A percentile compares a stretch with the other conserved stretches of the same genome.
Evolutionary conservation across 1,140 invertebrate species (phyloP).

Genomic region (Drosophila saltans): DNA sequence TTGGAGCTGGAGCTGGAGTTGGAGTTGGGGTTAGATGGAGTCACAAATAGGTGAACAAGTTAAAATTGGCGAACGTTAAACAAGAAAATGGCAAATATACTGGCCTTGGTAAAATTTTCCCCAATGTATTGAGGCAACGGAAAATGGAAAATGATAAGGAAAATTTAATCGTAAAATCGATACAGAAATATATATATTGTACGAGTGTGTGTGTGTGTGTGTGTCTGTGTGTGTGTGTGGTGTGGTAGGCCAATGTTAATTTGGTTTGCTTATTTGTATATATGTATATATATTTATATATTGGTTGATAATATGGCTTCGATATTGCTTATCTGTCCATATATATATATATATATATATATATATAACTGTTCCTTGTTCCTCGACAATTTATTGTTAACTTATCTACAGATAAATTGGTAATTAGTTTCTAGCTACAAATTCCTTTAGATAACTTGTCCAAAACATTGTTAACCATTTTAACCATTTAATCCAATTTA

Average conservation of each 20-base stretch:
- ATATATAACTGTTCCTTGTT: no score
- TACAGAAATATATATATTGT: neutral
- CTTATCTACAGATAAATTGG: no score
- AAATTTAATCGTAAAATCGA: conserved; percentile 7
- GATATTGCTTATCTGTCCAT: no score
- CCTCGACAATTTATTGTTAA: no score
- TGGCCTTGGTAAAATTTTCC: neutral
- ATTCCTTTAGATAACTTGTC: no score
- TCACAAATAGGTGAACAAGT: neutral
- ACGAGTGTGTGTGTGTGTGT: neutral
- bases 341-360: no score
- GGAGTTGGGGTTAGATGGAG: neutral
- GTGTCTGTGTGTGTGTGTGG: neutral
- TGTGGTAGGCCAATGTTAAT: neutral
- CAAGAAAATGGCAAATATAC: neutral
- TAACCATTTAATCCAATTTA: no score
- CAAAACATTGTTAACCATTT: no score
- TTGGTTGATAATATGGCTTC: neutral
- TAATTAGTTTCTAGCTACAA: no score
- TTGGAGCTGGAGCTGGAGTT: neutral
- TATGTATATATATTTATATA: no score
- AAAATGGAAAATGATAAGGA: conserved; percentile 9
- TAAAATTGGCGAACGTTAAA: neutral
- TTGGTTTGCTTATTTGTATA: no score
- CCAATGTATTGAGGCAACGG: neutral